Base-by-base conservation (phyloP, 2,888 invertebrate genomes). In the Oligia latruncula region DNA sequence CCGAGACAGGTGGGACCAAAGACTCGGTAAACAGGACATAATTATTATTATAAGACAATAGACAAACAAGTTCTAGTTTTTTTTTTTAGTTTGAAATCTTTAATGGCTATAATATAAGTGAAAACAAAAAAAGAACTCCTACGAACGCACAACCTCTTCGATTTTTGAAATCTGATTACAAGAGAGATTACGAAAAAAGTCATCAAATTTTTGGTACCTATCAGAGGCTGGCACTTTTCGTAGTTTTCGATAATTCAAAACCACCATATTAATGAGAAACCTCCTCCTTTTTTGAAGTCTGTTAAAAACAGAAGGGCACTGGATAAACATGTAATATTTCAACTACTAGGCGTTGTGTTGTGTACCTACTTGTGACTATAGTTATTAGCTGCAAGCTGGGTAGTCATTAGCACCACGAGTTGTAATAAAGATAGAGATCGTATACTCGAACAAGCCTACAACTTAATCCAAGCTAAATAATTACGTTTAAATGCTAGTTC, bases 371-470 rank as follows among this genome's bases (percentile, higher is more conserved):
- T 58, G 29, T 43, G 17, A 40, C 46, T 43, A 40, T 20, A 66
- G 52, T 66, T 66, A 81, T 43, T 60, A 40, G 3, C 62, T 6
- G 29, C 55, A 11, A 17, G 20, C 43, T 75, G 20, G 46, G 35
- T 55, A 80, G 64, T 72, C 75, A 79, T 80, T 74, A 74, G 29
- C 49, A 68, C 71, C 49, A 20, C n/a, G 9, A 52, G 71, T 64
- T 58, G 71, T 72, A 68, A 75, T 80, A 83, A 78, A 78, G 84
- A 82, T 82, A 78, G n/a, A 68, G 11, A 84, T 80, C 80, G 58
- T 23, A 71, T 29, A 17, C 43, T 43, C 43, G 43, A 9, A 46
- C 81, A 65, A 71, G 58, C 79, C 52, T 68, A 68, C 83, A 70
- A 75, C 80, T 75, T 83, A 75, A 79, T 84, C 68, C 62, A 8